These are phyloP conservation scores for Myripristis jacobus DNA, from an alignment of 2,797 vertebrate genomes.

Conservation along the genomic window DNA sequence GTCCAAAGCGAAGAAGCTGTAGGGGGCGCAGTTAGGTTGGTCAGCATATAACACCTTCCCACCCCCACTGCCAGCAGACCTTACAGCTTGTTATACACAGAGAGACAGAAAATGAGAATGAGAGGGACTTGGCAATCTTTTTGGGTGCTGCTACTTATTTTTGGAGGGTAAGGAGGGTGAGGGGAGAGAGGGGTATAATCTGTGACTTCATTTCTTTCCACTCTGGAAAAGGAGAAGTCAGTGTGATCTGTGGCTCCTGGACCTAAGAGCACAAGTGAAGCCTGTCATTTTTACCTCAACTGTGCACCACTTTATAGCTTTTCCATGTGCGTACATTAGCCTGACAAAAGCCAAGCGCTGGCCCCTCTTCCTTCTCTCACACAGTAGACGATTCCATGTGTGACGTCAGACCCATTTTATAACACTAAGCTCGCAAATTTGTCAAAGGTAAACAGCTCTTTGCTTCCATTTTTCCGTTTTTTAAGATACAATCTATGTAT, in stretches of 20 bases:
- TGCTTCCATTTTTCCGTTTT: not conserved
- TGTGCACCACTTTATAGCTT: slow-evolving; percentile 70
- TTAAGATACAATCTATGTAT: not conserved
- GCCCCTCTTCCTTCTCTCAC: slow-evolving; percentile 9
- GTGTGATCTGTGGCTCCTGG: slow-evolving; percentile 67
- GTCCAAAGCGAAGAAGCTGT: slow-evolving; percentile 43
- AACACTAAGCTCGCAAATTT: not conserved
- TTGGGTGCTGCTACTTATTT: slow-evolving; percentile 59
- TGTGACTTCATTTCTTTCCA: slow-evolving; percentile 82
- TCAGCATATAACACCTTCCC: slow-evolving; percentile 19
- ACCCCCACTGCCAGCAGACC: slow-evolving; percentile 7
- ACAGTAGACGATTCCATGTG: slow-evolving; percentile 39
- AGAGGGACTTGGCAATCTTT: slow-evolving; percentile 54
- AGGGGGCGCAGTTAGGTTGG: slow-evolving; percentile 46
- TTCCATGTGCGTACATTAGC: slow-evolving; percentile 68
- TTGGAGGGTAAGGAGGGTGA: slow-evolving; percentile 40
- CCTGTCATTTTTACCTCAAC: slow-evolving; percentile 68
- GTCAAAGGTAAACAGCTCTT: not conserved
- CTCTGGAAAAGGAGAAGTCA: slow-evolving; percentile 81
- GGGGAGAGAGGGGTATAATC: slow-evolving; percentile 41
- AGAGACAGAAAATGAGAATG: slow-evolving; percentile 26
- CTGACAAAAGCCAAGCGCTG: slow-evolving; percentile 49
- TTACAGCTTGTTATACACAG: not conserved
- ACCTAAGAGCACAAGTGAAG: slow-evolving; percentile 63
- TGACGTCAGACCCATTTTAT: slow-evolving; percentile 32